Conservation (phyloP, 35 echinoderm and acorn worm species). For the Apostichopus californicus region DNA sequence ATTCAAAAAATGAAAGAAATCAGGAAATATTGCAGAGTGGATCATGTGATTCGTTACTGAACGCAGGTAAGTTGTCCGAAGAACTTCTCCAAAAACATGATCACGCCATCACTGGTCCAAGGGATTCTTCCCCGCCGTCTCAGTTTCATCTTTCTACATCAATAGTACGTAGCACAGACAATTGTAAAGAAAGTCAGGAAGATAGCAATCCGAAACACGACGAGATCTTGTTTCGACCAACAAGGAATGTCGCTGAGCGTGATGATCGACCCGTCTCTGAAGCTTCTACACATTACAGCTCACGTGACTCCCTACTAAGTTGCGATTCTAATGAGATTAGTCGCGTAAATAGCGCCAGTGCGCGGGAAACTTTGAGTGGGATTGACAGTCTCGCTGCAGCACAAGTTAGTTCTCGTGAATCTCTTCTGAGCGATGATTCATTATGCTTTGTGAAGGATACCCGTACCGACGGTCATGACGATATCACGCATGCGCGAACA, state of each 20-base stretch:
- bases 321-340: background rate
- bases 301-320: conserved; percentile 15
- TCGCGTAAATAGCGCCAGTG: background rate
- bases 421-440: background rate
- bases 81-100: background rate
- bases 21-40: background rate
- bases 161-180: background rate
- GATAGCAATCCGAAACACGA: background rate
- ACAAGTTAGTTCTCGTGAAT: background rate
- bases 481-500: background rate
- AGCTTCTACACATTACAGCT: background rate
- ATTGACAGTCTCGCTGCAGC: background rate
- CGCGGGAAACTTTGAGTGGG: background rate
- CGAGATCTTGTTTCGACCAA: background rate
- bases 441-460: background rate
- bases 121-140: background rate
- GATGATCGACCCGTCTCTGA: background rate
- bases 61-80: background rate
- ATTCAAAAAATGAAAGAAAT: background rate
- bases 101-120: background rate
- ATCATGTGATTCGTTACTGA: background rate
- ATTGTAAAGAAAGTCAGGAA: background rate
- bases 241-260: background rate
- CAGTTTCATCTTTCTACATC: background rate
- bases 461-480: too few relatives aligned